Evolutionary conservation across 1,140 invertebrate species (phyloP).

Genomic region (Drosophila lini): DNA sequence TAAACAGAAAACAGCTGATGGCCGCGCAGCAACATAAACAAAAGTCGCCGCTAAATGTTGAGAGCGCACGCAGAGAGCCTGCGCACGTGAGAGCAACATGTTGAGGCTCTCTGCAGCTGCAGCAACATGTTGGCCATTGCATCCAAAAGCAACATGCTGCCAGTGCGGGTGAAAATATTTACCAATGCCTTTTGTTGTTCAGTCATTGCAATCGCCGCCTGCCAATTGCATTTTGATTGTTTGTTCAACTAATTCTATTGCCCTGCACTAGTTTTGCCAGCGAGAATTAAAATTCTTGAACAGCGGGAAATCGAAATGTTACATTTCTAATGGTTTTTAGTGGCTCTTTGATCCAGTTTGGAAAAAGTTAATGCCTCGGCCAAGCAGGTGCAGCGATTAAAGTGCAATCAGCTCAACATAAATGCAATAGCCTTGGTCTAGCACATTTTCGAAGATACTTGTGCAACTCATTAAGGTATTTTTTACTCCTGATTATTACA

Average conservation of each 20-base stretch:
- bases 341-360: constrained; percentile 15
- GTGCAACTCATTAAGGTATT: neutral
- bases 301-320: constrained; percentile 16
- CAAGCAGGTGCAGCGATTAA: constrained; percentile 30
- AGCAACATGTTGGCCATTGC: constrained; percentile 3
- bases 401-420: constrained; percentile 18
- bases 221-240: constrained; percentile 45
- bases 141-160: neutral
- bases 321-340: constrained; percentile 13
- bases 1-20: constrained; percentile 59
- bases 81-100: constrained; percentile 45
- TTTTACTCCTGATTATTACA: neutral
- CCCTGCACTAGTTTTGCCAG: constrained; percentile 15
- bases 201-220: constrained; percentile 8
- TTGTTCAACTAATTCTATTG: constrained; percentile 46
- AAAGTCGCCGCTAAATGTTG: constrained; percentile 16
- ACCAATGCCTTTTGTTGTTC: neutral
- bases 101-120: constrained; percentile 4
- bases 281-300: constrained; percentile 19
- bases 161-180: constrained; percentile 5
- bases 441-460: neutral
- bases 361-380: neutral
- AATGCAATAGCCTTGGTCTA: constrained; percentile 4
- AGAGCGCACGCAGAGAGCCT: constrained; percentile 13
- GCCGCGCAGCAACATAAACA: constrained; percentile 44